A percentile compares a stretch with the other conserved stretches of the same genome.
phyloP scores from a whole-genome alignment of 2,888 invertebrate species.

The Leptura quadrifasciata region DNA sequence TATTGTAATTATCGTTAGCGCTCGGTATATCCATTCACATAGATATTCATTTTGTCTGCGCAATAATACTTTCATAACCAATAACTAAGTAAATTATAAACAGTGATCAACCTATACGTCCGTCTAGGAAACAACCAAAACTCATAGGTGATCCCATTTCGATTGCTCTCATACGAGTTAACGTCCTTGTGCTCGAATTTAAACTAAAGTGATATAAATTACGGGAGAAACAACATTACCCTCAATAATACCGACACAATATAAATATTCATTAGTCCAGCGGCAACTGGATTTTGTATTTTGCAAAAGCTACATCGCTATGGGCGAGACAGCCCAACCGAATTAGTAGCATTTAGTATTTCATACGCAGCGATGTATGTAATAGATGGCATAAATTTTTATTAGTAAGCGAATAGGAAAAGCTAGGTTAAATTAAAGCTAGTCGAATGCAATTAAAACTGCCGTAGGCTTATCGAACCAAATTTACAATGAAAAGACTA shows the following conservation, averaged over 20 bases:
- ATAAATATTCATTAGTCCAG: conserved; percentile 63
- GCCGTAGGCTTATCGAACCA: too few relatives aligned
- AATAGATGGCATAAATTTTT: conserved; percentile 5
- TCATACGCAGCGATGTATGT: not conserved
- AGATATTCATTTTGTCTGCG: too few relatives aligned
- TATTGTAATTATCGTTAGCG: too few relatives aligned
- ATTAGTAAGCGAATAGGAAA: not conserved
- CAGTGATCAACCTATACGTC: too few relatives aligned
- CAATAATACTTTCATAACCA: too few relatives aligned
- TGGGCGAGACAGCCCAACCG: not conserved
- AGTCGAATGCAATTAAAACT: not conserved
- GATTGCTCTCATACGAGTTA: not conserved
- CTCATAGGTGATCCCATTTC: not conserved
- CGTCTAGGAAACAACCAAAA: not conserved
- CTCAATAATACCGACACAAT: conserved; percentile 54
- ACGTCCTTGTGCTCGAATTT: not conserved
- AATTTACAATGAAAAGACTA: too few relatives aligned
- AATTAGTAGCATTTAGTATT: conserved; percentile 14
- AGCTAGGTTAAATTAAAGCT: not conserved
- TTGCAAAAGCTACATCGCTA: conserved; percentile 25
- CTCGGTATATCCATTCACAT: too few relatives aligned
- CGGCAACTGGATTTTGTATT: conserved; percentile 51
- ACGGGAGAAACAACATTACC: conserved; percentile 44
- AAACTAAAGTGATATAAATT: conserved; percentile 18
- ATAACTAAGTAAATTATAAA: too few relatives aligned